Base-by-base conservation (phyloP, 2,888 invertebrate genomes). In the Melanostoma mellinum region DNA sequence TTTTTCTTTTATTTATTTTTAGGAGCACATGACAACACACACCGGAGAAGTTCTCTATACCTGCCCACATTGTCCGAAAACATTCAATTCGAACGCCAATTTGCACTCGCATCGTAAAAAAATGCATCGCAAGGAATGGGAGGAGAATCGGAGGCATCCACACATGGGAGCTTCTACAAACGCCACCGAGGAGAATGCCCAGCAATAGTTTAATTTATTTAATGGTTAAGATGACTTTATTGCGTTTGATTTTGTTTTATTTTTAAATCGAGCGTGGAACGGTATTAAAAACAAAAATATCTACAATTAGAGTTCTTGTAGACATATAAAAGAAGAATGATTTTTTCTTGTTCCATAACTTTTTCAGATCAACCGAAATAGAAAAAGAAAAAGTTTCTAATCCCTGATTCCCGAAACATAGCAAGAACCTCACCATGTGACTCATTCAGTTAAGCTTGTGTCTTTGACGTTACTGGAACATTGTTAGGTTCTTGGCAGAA, bases 1-100 rank as follows among this genome's bases (percentile, higher is more conserved):
- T 65, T 48, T 61, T 6, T 30, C 44, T 63, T 32, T 61, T 32
- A 55, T n/a, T 20, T 9, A 32, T 33, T 82, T 86, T n/a, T 36
- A 90, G 89, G 90, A 90, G 67, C 90, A 90, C 74, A 88, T 89
- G 88, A 88, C 90, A 30, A 88, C 89, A 3, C 90, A 90, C 30
- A 90, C 89, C 0, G 88, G 88, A 2, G 89, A 88, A 73, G 87
- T 87, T 20, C 71, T 90, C 20, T 90, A 90, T 71, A 88, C 88
- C 3, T 90, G 90, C 69, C 87, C 88, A 10, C 88, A 89, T 80
- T 90, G 90, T 56, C 88, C 89, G 9, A 88, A 89, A 85, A 89
- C 89, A 4, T 90, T 90, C 67, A 89, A 89, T 67, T 89, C 89
- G 9, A 89, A 89, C 82, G 89, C 88, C 1, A 90, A 89, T 72